A percentile compares a stretch with the other conserved stretches of the same genome.
Evolutionary conservation across 2,888 invertebrate genomes (phyloP).

Genomic region (Ariolimax columbianus): DNA sequence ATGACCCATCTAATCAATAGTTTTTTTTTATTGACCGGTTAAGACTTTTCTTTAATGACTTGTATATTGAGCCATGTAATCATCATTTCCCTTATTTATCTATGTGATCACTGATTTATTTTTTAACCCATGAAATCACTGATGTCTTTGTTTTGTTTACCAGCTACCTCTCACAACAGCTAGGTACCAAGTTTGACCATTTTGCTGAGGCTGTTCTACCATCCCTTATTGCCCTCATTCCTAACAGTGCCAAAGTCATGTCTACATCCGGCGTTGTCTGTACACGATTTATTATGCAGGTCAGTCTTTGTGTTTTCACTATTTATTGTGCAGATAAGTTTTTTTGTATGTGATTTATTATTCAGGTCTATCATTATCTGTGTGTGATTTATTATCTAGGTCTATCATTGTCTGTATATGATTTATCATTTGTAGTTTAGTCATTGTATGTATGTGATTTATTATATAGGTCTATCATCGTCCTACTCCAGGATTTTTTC

Average conservation of each 20-base stretch:
- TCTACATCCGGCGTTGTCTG: constrained; percentile 92
- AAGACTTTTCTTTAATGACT: no score
- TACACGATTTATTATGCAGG: constrained; percentile 88
- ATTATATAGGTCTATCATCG: no score
- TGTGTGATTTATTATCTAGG: background rate
- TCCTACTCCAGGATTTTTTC: background rate
- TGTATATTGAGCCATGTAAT: no score
- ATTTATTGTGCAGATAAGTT: background rate
- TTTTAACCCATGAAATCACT: background rate
- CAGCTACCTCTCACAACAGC: constrained; percentile 87
- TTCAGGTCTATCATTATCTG: no score
- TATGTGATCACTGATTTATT: background rate
- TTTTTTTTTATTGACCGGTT: no score
- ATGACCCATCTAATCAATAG: no score
- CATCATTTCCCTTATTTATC: background rate
- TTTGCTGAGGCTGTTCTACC: constrained; percentile 91
- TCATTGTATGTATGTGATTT: background rate
- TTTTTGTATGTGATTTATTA: background rate
- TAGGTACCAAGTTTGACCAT: constrained; percentile 90
- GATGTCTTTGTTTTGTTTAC: constrained; percentile 44
- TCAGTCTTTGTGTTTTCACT: background rate
- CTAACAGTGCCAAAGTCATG: constrained; percentile 97
- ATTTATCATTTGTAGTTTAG: background rate
- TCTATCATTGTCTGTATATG: background rate
- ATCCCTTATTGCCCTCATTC: constrained; percentile 91